Evolutionary conservation across 2,888 invertebrate genomes (phyloP).

Genomic region (Dyspetes luteomarginatus): DNA sequence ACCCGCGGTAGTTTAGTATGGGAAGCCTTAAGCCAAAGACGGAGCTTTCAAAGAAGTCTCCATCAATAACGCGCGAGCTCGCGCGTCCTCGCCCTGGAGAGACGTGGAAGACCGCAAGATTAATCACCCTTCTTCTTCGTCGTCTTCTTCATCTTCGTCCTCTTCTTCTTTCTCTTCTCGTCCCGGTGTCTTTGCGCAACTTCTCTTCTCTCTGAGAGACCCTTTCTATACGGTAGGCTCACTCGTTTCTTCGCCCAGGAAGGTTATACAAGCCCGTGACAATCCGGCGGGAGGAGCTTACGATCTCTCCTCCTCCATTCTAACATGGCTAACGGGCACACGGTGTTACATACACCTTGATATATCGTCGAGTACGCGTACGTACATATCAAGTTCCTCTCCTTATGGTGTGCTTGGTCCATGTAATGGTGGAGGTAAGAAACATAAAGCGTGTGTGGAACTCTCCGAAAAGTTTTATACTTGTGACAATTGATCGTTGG

Average conservation of each 20-base stretch:
- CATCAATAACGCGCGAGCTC: conserved; percentile 83
- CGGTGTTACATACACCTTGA: conserved; percentile 45
- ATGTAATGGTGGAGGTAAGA: conserved; percentile 2
- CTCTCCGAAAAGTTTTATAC: conserved; percentile 1
- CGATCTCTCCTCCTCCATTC: conserved; percentile 64
- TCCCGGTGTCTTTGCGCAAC: conserved; percentile 56
- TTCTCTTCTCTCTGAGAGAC: conserved; percentile 33
- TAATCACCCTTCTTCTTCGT: conserved; percentile 82
- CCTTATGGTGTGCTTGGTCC: conserved; percentile 10
- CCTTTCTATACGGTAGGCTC: conserved; percentile 21
- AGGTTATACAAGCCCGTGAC: conserved; percentile 61
- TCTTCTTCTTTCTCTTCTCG: no score
- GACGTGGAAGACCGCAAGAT: conserved; percentile 83
- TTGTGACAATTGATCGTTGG: not conserved
- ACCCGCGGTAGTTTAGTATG: conserved; percentile 58
- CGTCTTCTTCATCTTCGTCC: conserved; percentile 70
- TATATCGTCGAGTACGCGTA: conserved; percentile 31
- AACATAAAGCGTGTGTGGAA: not conserved
- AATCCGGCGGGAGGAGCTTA: conserved; percentile 66
- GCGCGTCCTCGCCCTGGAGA: conserved; percentile 82
- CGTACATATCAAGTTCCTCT: conserved; percentile 28
- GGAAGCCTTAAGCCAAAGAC: conserved; percentile 58
- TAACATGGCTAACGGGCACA: conserved; percentile 63
- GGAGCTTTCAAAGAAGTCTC: conserved; percentile 81
- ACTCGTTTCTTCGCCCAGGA: conserved; percentile 54